phyloP scores from a whole-genome alignment of 2,888 invertebrate genomes.

The Erannis defoliaria region DNA sequence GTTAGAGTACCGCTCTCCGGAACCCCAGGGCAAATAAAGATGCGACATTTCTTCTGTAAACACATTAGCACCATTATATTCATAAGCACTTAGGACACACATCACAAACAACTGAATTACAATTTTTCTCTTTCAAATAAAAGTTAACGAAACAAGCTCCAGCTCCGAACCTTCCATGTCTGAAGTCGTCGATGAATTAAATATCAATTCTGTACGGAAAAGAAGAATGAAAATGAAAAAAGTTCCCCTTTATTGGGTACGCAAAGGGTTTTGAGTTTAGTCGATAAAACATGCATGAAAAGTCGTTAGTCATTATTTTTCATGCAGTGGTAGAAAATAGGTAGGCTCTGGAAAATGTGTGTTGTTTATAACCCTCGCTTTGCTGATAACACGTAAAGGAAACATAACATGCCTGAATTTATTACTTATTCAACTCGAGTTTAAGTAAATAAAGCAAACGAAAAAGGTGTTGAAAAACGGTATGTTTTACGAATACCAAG shows the following conservation, averaged over 20 bases:
- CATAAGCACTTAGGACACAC: background rate
- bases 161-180: constrained; percentile 69
- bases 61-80: constrained; percentile 22
- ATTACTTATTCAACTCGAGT: constrained; percentile 35
- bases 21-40: constrained; percentile 92
- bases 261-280: constrained; percentile 78
- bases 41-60: constrained; percentile 92
- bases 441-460: constrained; percentile 47
- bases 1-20: constrained; percentile 80
- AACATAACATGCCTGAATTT: constrained; percentile 46
- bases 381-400: constrained; percentile 42
- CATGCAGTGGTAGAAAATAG: constrained; percentile 40
- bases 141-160: constrained; percentile 41
- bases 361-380: constrained; percentile 44
- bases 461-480: constrained; percentile 39
- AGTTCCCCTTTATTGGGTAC: constrained; percentile 66
- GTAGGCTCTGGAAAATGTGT: constrained; percentile 38
- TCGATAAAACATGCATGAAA: constrained; percentile 73
- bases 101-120: background rate
- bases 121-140: constrained; percentile 8
- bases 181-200: constrained; percentile 70
- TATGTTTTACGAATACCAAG: constrained; percentile 30
- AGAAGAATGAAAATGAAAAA: constrained; percentile 65
- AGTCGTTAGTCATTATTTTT: constrained; percentile 49
- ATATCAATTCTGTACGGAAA: constrained; percentile 54